These are phyloP conservation scores for Siniperca scherzeri DNA, from an alignment of 2,797 vertebrate species.

Conservation along the genomic window DNA sequence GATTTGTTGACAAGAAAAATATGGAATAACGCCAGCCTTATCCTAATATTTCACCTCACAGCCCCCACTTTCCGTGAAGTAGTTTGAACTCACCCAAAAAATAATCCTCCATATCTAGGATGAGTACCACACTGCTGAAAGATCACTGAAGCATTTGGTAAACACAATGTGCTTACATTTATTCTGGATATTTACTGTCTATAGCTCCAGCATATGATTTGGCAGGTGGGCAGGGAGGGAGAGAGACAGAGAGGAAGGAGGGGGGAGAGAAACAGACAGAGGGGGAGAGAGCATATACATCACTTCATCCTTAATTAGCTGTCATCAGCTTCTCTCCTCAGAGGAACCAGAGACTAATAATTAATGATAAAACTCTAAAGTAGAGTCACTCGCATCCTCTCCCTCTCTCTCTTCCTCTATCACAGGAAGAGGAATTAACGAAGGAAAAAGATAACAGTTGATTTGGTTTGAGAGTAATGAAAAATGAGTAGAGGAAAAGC, in stretches of 20 bases:
- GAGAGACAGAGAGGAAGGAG: neutral
- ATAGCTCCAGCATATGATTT: conserved; percentile 64
- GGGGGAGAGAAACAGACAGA: neutral
- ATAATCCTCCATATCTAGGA: conserved; percentile 10
- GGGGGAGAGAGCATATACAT: conserved; percentile 75
- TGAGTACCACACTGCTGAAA: neutral
- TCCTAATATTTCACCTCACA: neutral
- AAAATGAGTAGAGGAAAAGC: conserved; percentile 59
- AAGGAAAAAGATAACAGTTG: conserved; percentile 56
- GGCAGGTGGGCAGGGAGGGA: conserved; percentile 68
- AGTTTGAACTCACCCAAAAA: neutral
- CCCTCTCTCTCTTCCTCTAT: conserved; percentile 35
- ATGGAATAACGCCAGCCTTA: neutral
- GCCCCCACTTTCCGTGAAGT: neutral
- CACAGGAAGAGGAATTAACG: conserved; percentile 58
- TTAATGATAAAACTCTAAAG: conserved; percentile 86
- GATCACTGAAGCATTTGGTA: conserved; percentile 36
- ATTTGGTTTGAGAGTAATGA: conserved; percentile 61
- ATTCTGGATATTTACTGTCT: conserved; percentile 62
- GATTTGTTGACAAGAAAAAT: neutral
- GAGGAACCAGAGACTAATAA: conserved; percentile 87
- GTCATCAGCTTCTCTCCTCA: conserved; percentile 87
- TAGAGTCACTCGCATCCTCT: conserved; percentile 60
- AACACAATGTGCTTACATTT: conserved; percentile 47
- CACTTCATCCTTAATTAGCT: conserved; percentile 88